Evolutionary conservation across 1,140 invertebrate genomes (phyloP).

Genomic region (Anastatus disparis): DNA sequence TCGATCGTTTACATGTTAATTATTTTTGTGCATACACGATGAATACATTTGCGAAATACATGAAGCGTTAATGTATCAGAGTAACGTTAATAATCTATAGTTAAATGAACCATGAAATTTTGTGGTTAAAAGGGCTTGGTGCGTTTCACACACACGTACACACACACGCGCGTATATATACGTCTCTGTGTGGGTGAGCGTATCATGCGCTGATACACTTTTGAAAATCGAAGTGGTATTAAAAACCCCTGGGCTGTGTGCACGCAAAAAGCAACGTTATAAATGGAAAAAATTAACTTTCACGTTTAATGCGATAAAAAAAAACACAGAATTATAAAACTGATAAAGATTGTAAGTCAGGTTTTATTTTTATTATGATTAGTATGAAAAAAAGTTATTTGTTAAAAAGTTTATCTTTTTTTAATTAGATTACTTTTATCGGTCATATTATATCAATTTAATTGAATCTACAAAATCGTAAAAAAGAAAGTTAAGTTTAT

Average conservation of each 20-base stretch:
- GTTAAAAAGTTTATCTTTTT: too few species aligned
- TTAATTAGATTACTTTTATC: too few species aligned
- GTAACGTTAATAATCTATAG: not conserved
- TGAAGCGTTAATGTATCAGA: not conserved
- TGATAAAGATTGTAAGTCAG: too few species aligned
- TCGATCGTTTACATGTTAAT: not conserved
- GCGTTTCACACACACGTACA: too few species aligned
- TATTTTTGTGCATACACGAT: not conserved
- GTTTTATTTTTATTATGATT: too few species aligned
- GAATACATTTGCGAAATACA: not conserved
- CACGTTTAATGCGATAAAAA: not conserved
- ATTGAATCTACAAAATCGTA: too few species aligned
- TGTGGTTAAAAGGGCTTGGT: not conserved
- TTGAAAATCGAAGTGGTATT: conserved; percentile 8
- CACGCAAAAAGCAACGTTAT: not conserved
- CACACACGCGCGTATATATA: too few species aligned
- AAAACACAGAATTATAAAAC: too few species aligned
- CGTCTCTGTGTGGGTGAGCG: too few species aligned
- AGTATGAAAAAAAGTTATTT: too few species aligned
- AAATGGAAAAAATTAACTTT: conserved; percentile 6
- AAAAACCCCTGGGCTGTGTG: conserved; percentile 3
- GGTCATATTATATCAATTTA: too few species aligned
- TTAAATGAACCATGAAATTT: conserved; percentile 30
- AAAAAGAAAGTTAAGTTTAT: too few species aligned
- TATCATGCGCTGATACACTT: conserved; percentile 1